Base-by-base conservation (phyloP, 2,113 vertebrate genomes). In the Heterotis niloticus region DNA sequence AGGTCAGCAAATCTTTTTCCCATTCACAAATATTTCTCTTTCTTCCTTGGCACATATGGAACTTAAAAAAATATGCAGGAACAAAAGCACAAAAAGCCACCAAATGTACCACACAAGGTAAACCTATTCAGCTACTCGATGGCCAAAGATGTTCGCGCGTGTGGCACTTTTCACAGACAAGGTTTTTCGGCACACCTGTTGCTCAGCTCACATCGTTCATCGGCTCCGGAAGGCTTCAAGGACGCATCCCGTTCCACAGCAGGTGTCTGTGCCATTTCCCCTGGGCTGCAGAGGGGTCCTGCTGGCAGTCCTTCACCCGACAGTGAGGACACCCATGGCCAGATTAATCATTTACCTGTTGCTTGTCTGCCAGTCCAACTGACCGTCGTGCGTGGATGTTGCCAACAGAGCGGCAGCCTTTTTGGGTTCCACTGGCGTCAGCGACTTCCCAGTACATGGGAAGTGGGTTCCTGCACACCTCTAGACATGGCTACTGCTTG, bases 271-370 rank as follows among this genome's bases (percentile, higher is more conserved):
- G 34, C 23, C 17, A 23, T 24, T 24, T 23, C 54, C 54, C 14
- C 60, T 13, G 14, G 60, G 14, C 60, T 20, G 20, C 5, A 62
- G 14, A 10, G 60, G 14, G 60, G 14, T 20, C 14, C 14, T 59
- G n/a, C 17, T 51, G 84, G 79, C 84, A 84, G 85, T 84, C 85
- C 85, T 83, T 84, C 28, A 5, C 71, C 75, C 80, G 76, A 81
- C 81, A 66, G 57, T 85, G 79, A 91, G 90, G 89, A 91, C 87
- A 88, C 81, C 16, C 59, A 82, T 79, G 84, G 73, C 78, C 78
- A 84, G 65, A 84, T 85, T 91, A 92, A 92, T 92, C 89, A 91
- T 91, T 92, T 79, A 90, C 89, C 79, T 79, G 86, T 88, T 84
- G 82, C 88, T 85, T 81, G 82, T 80, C 84, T 54, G 73, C 57